Evolutionary conservation across 2,797 vertebrate genomes (phyloP), one percentile per base, ranked within the genome.

Genomic region (Rousettus madagascariensis): DNA sequence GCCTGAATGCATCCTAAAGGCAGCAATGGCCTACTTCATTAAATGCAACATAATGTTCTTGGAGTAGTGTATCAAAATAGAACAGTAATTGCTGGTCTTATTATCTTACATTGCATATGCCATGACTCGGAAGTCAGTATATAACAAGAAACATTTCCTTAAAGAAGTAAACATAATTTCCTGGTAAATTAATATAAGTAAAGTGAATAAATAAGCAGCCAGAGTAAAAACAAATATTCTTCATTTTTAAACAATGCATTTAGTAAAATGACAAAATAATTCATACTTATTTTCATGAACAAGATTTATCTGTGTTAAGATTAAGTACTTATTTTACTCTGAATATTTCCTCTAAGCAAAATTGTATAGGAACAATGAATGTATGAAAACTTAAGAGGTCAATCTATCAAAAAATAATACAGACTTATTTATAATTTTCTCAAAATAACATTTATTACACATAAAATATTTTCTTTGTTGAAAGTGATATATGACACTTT

Each of bases 1-100:
- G 66, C 78, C 78, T 71, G 63, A 43, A 59, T 86, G 74, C 66
- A 86, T 86, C 85, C 92, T 95, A 84, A 69, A 97, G 92, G 90
- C 93, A 95, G 55, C 57, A 68, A 10, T 92, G 94, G 80, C 86
- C 87, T 95, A 74, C 72, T 96, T 97, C 96, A 96, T 96, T 96
- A 97, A 95, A 96, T 96, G 68, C 69, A 90, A 19, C 46, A 72
- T 33, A 63, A 61, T 90, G 28, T 90, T 92, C 92, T 78, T 86
- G 30, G 51, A 85, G 55, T 74, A 57, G 49, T 75, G 41, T 97
- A 79, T 96, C 95, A 97, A 96, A 97, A 96, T 91, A 97, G 90
- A 96, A 97, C 94, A 96, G 88, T 95, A 96, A 97, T 96, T 96
- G 94, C 96, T 90, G 85, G 84, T 97, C 89, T 97, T 97, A 97